A percentile compares a stretch with the other conserved stretches of the same genome.
Conservation (phyloP, 2,888 invertebrate genomes). For the Cynaeus angustus region DNA sequence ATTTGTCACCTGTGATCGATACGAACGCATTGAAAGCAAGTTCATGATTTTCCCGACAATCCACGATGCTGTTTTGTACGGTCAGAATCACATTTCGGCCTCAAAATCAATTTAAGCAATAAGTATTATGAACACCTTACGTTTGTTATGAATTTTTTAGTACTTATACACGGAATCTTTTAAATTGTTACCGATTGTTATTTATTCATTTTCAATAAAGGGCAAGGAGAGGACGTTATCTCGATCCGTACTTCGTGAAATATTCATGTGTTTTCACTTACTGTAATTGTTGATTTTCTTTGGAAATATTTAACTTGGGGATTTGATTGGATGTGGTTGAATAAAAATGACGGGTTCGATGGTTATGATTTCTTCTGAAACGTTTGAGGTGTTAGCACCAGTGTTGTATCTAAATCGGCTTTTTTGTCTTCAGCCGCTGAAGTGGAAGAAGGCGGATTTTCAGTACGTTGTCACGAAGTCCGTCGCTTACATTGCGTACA, state of each 20-base stretch:
- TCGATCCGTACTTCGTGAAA: constrained; percentile 9
- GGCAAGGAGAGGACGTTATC: not conserved
- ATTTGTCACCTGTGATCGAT: constrained; percentile 76
- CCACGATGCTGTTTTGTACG: constrained; percentile 79
- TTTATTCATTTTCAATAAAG: constrained; percentile 28
- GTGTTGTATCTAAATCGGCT: constrained; percentile 25
- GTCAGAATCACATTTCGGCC: constrained; percentile 55
- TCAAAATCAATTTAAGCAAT: constrained; percentile 32
- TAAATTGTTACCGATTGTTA: constrained; percentile 12
- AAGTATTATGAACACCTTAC: constrained; percentile 25
- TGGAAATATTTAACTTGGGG: constrained; percentile 5
- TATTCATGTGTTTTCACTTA: constrained; percentile 25
- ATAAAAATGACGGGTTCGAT: not conserved
- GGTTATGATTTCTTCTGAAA: constrained; percentile 16
- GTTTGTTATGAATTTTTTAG: constrained; percentile 26
- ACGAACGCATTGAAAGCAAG: constrained; percentile 73
- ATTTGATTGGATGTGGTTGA: not conserved
- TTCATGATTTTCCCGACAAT: constrained; percentile 80
- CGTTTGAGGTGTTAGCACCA: constrained; percentile 23
- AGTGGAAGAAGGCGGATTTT: constrained; percentile 10
- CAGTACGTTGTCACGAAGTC: constrained; percentile 22
- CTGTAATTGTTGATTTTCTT: constrained; percentile 18
- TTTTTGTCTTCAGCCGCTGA: constrained; percentile 21
- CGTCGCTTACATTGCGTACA: constrained; percentile 7
- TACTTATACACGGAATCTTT: constrained; percentile 10